A percentile compares a stretch with the other conserved stretches of the same genome.
Evolutionary conservation across 2,797 vertebrate species (phyloP).

Genomic region (Enteromius argenteus): DNA sequence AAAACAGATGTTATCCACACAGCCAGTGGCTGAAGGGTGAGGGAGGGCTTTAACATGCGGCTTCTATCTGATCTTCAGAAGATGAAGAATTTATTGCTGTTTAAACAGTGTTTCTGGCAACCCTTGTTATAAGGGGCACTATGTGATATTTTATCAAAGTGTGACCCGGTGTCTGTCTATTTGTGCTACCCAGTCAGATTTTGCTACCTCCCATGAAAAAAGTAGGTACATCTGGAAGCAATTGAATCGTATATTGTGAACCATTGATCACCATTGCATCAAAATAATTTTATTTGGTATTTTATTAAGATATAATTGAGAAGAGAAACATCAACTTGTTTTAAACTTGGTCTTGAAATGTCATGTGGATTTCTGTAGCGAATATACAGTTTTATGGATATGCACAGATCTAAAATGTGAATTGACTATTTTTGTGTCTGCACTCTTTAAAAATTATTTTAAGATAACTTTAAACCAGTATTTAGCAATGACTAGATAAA

Average conservation of each 20-base stretch:
- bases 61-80: conserved; percentile 24
- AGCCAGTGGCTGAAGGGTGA: conserved; percentile 58
- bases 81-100: conserved; percentile 16
- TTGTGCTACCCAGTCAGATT: too few species aligned
- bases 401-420: background rate
- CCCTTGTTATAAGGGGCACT: background rate
- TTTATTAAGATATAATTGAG: background rate
- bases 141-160: conserved; percentile 1
- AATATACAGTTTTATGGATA: background rate
- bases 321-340: background rate
- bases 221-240: background rate
- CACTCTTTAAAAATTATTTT: background rate
- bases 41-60: conserved; percentile 54
- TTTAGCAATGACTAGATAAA: background rate
- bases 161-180: background rate
- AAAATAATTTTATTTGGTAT: background rate
- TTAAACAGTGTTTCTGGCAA: conserved; percentile 10
- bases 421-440: background rate
- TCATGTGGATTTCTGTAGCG: background rate
- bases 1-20: conserved; percentile 55
- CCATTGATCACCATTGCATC: background rate
- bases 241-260: background rate
- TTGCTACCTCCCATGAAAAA: too few species aligned
- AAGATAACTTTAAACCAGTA: background rate
- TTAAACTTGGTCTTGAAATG: background rate